Evolutionary conservation across 2,888 invertebrate genomes (phyloP), one percentile per base, ranked within the genome.

Genomic region (Mimas tiliae): DNA sequence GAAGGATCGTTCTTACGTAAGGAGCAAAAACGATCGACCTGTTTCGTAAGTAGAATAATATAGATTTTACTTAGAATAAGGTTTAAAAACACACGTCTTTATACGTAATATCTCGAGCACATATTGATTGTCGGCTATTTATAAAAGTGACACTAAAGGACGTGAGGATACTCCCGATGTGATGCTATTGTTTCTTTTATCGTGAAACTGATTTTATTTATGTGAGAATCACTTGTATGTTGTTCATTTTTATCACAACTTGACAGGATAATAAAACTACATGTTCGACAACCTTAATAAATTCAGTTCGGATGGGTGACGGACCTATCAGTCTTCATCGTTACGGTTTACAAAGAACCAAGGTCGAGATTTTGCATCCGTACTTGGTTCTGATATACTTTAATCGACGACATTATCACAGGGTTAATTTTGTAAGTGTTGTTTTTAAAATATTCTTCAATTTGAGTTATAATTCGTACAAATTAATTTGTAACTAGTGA

Each of bases 81-180:
- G 33, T 33, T 12, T 11, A 12, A 19, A 55, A 12, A 19, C 11
- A 3, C 11, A 42, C 12, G 33, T 11, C 50, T 42, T 21, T 58
- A 16, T 42, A 38, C 42, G 38, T 7, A 58, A 38, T 19, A 58
- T 58, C 48, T 58, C 55, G 34, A 27, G 48, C 58, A 48, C n/a
- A 58, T 55, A 65, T 65, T 65, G 65, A 65, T 65, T 55, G 27
- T 33, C 48, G 19, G 63, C 71, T 71, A 73, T 73, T 69, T 69
- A 74, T 72, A 72, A 71, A 64, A 67, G 67, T 72, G 72, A 75
- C 74, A 69, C 53, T 67, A 70, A 74, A 72, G 69, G 69, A 72
- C 70, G 62, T 69, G 64, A 65, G 27, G 66, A 65, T 63, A 50
- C 52, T 51, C 62, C 16, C 65, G 66, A 70, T 58, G 42, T 58